These are phyloP conservation scores for Sinhomidia bicolor DNA, from an alignment of 2,888 invertebrate species.

Conservation along the genomic window DNA sequence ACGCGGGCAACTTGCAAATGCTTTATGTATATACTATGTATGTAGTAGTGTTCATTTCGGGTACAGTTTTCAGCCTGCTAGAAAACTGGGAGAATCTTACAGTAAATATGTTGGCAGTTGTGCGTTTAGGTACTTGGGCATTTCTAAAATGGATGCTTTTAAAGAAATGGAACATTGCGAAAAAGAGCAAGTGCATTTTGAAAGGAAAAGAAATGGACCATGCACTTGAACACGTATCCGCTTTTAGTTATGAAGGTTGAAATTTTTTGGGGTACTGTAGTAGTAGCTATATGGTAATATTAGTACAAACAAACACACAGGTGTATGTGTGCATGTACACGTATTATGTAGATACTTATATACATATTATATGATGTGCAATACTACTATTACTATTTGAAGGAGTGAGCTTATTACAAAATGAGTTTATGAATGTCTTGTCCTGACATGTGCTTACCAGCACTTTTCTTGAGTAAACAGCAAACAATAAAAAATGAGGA, in stretches of 20 bases:
- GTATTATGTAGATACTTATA: background rate
- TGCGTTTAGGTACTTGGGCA: background rate
- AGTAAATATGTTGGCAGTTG: background rate
- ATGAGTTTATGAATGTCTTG: background rate
- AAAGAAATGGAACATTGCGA: conserved; percentile 27
- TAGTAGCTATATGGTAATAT: too few relatives aligned
- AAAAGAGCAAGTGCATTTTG: background rate
- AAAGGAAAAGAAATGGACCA: conserved; percentile 29
- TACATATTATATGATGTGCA: background rate
- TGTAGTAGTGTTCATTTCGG: background rate
- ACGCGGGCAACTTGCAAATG: background rate
- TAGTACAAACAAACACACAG: background rate
- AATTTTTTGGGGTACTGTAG: background rate
- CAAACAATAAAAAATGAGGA: too few relatives aligned
- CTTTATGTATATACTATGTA: too few relatives aligned
- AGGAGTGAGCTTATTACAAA: too few relatives aligned
- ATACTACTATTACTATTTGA: background rate
- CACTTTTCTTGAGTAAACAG: too few relatives aligned
- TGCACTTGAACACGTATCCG: background rate
- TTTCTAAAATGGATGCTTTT: conserved; percentile 26
- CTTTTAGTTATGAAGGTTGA: background rate
- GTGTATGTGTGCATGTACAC: background rate
- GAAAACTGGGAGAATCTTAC: background rate
- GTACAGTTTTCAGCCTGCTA: background rate
- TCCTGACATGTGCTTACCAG: background rate